Conservation (phyloP, 92 coral and sea anemone species). For the Epizoanthus stellaris region DNA sequence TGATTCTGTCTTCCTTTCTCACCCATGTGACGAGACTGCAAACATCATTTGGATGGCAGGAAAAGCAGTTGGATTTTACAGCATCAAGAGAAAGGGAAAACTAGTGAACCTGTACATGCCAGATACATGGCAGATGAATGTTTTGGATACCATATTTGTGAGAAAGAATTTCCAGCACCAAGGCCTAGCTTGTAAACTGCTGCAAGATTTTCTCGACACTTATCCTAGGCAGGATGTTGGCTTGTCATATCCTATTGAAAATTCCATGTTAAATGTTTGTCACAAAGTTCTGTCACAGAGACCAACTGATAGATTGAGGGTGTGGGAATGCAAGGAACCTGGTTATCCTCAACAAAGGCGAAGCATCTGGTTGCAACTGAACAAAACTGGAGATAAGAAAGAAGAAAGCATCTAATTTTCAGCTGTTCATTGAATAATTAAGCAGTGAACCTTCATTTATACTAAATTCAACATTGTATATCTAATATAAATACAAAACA, state of each 20-base stretch:
- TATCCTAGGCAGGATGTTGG: constrained; percentile 61
- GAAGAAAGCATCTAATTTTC: too few relatives aligned
- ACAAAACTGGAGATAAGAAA: not conserved
- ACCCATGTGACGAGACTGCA: constrained; percentile 55
- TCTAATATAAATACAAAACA: too few relatives aligned
- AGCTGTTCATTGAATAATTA: too few relatives aligned
- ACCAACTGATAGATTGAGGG: constrained; percentile 45
- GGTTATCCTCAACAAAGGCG: constrained; percentile 20
- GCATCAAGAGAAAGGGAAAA: constrained; percentile 57
- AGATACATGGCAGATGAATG: constrained; percentile 57
- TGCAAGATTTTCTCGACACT: constrained; percentile 51
- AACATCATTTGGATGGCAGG: constrained; percentile 59
- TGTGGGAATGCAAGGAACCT: constrained; percentile 60
- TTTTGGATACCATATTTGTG: constrained; percentile 65
- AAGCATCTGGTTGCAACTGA: constrained; percentile 34
- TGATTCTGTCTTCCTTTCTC: constrained; percentile 43
- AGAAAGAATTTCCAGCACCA: constrained; percentile 31
- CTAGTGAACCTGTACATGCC: constrained; percentile 30
- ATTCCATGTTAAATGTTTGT: constrained; percentile 42
- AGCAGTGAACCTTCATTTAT: too few relatives aligned
- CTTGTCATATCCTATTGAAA: constrained; percentile 48
- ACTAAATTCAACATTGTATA: too few relatives aligned
- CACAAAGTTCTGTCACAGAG: constrained; percentile 40
- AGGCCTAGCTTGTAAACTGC: constrained; percentile 55
- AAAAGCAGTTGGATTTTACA: constrained; percentile 64